A percentile compares a stretch with the other conserved stretches of the same genome.
These are phyloP conservation scores for Brachirus orientalis DNA, from an alignment of 2,113 vertebrate species.

Conservation along the genomic window DNA sequence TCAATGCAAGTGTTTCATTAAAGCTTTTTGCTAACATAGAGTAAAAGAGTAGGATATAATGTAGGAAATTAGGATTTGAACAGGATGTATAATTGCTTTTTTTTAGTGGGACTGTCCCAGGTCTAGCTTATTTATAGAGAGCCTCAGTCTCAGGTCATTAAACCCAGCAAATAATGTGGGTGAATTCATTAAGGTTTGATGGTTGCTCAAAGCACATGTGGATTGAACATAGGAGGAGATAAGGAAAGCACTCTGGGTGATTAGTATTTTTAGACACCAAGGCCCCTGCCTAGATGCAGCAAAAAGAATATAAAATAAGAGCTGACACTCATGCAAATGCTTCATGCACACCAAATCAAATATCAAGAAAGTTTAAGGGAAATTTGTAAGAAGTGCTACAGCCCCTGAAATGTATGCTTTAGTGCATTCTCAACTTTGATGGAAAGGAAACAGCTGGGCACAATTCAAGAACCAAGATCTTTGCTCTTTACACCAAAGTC, in stretches of 20 bases:
- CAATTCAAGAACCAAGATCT: slow-evolving; percentile 31
- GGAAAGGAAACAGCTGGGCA: slow-evolving; percentile 45
- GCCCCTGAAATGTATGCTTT: slow-evolving; percentile 23
- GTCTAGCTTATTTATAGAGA: slow-evolving; percentile 51
- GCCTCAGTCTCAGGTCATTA: slow-evolving; percentile 69
- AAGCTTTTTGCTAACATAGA: slow-evolving; percentile 23
- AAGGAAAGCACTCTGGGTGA: slow-evolving; percentile 56
- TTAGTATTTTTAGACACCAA: slow-evolving; percentile 47
- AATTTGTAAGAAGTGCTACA: slow-evolving; percentile 37
- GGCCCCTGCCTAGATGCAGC: slow-evolving; percentile 20
- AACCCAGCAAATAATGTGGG: slow-evolving; percentile 65
- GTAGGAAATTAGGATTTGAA: slow-evolving; percentile 40
- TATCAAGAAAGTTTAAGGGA: slow-evolving; percentile 38
- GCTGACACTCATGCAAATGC: slow-evolving; percentile 19
- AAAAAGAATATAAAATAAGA: slow-evolving; percentile 51
- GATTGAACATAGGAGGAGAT: slow-evolving; percentile 48
- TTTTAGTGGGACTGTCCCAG: slow-evolving; percentile 55
- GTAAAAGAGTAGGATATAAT: slow-evolving; percentile 21
- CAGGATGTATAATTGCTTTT: slow-evolving; percentile 56
- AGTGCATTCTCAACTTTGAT: slow-evolving; percentile 34
- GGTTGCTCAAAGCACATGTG: slow-evolving; percentile 47
- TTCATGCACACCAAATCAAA: slow-evolving; percentile 10
- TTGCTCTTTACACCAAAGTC: slow-evolving; percentile 49
- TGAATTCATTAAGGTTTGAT: slow-evolving; percentile 68
- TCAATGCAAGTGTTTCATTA: slow-evolving; percentile 39